Base-by-base conservation (phyloP, 2,797 vertebrate species). In the Eupleurogrammus muticus region DNA sequence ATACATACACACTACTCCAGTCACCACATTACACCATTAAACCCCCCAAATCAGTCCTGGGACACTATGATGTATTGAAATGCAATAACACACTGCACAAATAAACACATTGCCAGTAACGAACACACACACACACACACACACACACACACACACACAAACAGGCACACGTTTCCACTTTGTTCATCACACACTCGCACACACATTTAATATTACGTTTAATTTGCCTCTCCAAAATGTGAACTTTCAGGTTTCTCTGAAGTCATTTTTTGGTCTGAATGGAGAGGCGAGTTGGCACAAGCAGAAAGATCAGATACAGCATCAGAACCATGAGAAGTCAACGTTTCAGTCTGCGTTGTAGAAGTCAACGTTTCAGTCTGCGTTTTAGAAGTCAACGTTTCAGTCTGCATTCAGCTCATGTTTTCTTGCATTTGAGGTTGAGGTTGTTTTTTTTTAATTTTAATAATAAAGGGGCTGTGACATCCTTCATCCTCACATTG, bases 271-370 rank as follows among this genome's bases (percentile, higher is more conserved):
- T 23, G 34, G 49, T 57, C 68, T 70, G 4, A 57, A 21, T n/a
- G 0, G 7, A 77, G 56, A 80, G 66, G 65, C 19, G 28, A 73
- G 75, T 86, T 81, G 84, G 84, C 80, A 85, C 78, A 38, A 44
- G 48, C 48, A 79, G 58, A 49, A 51, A 16, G 46, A 54, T 52
- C 54, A n/a, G 46, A 57, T 52, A 13, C 28, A 28, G 28, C 3
- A 28, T 28, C 28, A 28, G 28, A 28, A 28, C 28, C 28, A 28
- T 6, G 28, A 28, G 3, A 28, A 28, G 28, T n/a, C n/a, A n/a
- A 28, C 28, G 28, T 28, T 28, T 6, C n/a, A n/a, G n/a, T n/a
- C n/a, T n/a, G n/a, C n/a, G n/a, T n/a, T n/a, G n/a, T n/a, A n/a
- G n/a, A n/a, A n/a, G n/a, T n/a, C n/a, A n/a, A n/a, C n/a, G 23